Evolutionary conservation across 1,140 invertebrate species (phyloP).

Genomic region (Elysia chlorotica): DNA sequence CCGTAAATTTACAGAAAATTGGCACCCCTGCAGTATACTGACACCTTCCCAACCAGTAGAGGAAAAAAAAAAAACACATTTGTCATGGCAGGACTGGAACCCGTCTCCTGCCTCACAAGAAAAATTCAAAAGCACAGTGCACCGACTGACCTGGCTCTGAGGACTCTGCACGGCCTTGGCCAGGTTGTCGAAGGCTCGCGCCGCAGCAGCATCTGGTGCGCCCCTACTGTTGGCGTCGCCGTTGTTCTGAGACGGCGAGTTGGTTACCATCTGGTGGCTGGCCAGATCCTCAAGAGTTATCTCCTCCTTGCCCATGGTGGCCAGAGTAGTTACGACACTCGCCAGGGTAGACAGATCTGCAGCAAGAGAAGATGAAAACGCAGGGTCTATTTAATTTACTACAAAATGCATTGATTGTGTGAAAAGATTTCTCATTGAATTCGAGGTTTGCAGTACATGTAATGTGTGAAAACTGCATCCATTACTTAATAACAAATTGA

Average conservation of each 20-base stretch:
- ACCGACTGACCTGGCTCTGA: constrained; percentile 33
- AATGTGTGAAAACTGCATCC: too few relatives aligned
- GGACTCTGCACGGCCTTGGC: constrained; percentile 67
- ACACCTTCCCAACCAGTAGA: too few relatives aligned
- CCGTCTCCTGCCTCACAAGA: background rate
- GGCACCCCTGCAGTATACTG: too few relatives aligned
- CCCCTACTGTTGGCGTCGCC: constrained; percentile 1
- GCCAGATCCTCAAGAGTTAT: constrained; percentile 42
- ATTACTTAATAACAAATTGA: too few relatives aligned
- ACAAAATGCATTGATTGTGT: too few relatives aligned
- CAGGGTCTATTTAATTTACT: too few relatives aligned
- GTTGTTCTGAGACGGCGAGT: constrained; percentile 20
- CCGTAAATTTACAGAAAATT: too few relatives aligned
- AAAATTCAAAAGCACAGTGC: background rate
- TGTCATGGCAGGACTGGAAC: too few relatives aligned
- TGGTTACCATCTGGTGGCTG: constrained; percentile 47
- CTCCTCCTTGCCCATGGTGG: constrained; percentile 66
- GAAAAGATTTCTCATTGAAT: too few relatives aligned
- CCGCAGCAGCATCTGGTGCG: constrained; percentile 63
- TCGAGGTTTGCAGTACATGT: too few relatives aligned
- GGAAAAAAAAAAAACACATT: too few relatives aligned
- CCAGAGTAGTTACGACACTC: constrained; percentile 66
- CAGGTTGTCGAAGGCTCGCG: constrained; percentile 77
- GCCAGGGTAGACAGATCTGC: constrained; percentile 65
- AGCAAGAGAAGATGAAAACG: constrained; percentile 12